Evolutionary conservation across 2,797 vertebrate genomes (phyloP).

Genomic region (Megaceryle alcyon): DNA sequence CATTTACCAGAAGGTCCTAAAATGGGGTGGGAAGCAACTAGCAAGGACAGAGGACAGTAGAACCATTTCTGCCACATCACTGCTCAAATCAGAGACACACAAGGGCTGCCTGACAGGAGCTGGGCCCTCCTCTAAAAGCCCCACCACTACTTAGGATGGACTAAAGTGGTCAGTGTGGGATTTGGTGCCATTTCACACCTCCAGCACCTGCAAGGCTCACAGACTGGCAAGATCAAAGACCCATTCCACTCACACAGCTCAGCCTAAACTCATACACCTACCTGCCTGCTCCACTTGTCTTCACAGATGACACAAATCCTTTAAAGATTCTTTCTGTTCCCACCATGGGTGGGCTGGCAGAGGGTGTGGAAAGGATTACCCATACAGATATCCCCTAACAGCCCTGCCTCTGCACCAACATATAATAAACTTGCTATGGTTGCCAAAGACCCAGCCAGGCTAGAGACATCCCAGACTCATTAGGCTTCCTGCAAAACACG

Average conservation of each 20-base stretch:
- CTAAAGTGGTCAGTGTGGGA: background rate
- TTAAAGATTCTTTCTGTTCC: background rate
- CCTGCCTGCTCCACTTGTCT: background rate
- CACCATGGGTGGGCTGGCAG: rapidly evolving
- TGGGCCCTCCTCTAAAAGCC: rapidly evolving
- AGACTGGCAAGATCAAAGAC: background rate
- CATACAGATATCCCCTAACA: background rate
- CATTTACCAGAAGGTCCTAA: background rate
- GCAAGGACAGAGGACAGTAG: background rate
- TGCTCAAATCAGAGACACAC: background rate
- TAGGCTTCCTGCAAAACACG: background rate
- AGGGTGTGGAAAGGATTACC: background rate
- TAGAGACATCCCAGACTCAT: rapidly evolving
- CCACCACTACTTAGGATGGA: background rate
- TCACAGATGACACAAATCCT: background rate
- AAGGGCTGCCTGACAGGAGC: background rate
- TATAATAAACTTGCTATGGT: background rate
- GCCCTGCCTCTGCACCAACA: background rate
- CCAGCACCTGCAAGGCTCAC: background rate
- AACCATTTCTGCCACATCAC: background rate
- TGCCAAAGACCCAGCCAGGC: background rate
- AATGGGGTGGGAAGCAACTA: background rate
- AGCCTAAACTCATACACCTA: background rate
- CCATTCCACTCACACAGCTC: rapidly evolving
- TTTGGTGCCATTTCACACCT: background rate